These are phyloP conservation scores for Lasioglossum calceatum DNA, from an alignment of 2,888 invertebrate genomes.

Conservation along the genomic window DNA sequence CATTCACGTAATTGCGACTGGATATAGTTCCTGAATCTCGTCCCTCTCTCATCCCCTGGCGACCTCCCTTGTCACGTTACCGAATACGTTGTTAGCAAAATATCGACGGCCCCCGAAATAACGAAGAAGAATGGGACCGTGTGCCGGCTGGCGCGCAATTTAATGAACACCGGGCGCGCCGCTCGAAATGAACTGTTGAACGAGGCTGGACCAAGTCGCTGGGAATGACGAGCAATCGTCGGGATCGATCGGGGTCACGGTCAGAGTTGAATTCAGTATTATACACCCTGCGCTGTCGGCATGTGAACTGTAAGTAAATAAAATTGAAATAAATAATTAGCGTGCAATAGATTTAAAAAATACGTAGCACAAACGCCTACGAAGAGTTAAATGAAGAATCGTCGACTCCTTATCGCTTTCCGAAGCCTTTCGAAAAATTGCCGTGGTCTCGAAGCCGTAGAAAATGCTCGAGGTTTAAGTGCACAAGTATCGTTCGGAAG, in stretches of 20 bases:
- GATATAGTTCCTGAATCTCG: slow-evolving; percentile 15
- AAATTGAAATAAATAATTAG: too few species aligned
- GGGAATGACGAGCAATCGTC: neutral
- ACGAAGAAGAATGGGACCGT: slow-evolving; percentile 41
- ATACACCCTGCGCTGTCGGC: too few species aligned
- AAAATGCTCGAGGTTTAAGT: neutral
- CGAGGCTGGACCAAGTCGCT: neutral
- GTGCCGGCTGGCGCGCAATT: slow-evolving; percentile 6
- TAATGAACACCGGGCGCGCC: slow-evolving; percentile 15
- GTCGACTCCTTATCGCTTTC: neutral
- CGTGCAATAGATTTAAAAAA: too few species aligned
- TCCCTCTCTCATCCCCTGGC: neutral
- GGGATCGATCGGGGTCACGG: neutral
- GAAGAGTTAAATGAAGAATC: neutral
- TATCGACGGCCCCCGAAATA: slow-evolving; percentile 29
- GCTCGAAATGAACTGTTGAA: slow-evolving; percentile 3
- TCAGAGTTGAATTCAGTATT: neutral
- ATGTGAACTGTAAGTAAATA: neutral
- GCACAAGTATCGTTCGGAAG: neutral
- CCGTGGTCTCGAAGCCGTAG: neutral
- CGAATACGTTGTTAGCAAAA: slow-evolving; percentile 15
- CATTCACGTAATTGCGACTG: slow-evolving; percentile 49
- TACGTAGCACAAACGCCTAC: too few species aligned
- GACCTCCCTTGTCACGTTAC: neutral
- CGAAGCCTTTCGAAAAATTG: neutral